Percentiles rank a stretch among this genome's conserved stretches.
These are phyloP conservation scores for Orientallactaga sibirica DNA, from an alignment of 2,797 vertebrate species.

Conservation along the genomic window DNA sequence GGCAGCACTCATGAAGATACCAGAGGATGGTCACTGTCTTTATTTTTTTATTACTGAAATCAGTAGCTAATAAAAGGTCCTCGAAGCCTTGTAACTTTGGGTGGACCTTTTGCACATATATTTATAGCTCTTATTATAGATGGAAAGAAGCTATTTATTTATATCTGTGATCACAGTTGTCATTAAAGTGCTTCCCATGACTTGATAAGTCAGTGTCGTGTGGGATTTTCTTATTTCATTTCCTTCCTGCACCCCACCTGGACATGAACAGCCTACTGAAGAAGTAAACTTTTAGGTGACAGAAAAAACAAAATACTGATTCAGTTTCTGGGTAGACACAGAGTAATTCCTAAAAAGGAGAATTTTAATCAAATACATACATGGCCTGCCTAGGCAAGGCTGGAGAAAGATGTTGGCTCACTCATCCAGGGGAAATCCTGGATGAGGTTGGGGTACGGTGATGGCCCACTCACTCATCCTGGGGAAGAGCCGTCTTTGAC, in stretches of 20 bases:
- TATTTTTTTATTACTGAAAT: slow-evolving; percentile 78
- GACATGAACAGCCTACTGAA: rapidly evolving
- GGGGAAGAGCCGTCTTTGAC: too few relatives aligned
- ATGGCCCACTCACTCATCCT: too few relatives aligned
- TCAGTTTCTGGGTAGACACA: not conserved
- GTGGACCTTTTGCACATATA: slow-evolving; percentile 82
- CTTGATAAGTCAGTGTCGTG: slow-evolving; percentile 77
- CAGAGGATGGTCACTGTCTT: not conserved
- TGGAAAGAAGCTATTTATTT: slow-evolving; percentile 91
- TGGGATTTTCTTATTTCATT: slow-evolving; percentile 12
- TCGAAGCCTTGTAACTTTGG: slow-evolving; percentile 80
- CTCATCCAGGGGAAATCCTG: not conserved
- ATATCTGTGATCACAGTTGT: slow-evolving; percentile 87
- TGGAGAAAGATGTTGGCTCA: too few relatives aligned
- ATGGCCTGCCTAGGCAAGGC: too few relatives aligned
- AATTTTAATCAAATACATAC: not conserved
- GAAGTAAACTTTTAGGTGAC: not conserved
- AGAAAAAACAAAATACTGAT: not conserved
- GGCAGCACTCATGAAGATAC: not conserved
- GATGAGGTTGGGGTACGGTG: too few relatives aligned
- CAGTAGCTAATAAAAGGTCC: slow-evolving; percentile 75
- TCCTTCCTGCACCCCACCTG: not conserved
- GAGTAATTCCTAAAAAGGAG: not conserved
- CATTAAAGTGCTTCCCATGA: slow-evolving; percentile 89
- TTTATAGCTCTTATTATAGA: slow-evolving; percentile 90